Percentiles rank a stretch among this genome's conserved stretches.
Evolutionary conservation across 2,113 vertebrate genomes (phyloP).

Genomic region (Emydura subglobosa): DNA sequence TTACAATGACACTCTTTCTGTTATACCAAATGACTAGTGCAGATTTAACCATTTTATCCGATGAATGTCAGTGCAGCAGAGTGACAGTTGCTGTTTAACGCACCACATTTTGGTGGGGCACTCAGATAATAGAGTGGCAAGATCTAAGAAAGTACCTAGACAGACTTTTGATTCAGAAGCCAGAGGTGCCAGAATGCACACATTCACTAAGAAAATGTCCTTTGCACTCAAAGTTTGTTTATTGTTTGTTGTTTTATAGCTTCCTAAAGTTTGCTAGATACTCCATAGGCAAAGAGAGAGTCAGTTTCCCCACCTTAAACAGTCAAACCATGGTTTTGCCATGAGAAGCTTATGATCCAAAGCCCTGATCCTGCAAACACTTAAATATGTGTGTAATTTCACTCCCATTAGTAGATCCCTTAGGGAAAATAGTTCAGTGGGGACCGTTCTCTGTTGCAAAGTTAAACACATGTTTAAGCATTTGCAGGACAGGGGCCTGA

Average conservation of each 20-base stretch:
- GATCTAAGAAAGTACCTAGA: background rate
- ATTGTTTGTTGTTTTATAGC: background rate
- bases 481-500: background rate
- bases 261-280: background rate
- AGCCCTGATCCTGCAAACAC: background rate
- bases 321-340: background rate
- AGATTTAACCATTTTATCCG: constrained; percentile 15
- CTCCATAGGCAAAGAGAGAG: background rate
- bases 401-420: background rate
- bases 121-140: background rate
- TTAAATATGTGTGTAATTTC: background rate
- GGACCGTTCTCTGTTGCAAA: background rate
- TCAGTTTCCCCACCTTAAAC: background rate
- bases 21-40: background rate
- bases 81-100: background rate
- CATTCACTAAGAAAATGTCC: background rate
- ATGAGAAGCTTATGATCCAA: background rate
- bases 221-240: background rate
- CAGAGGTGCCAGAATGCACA: background rate
- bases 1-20: background rate
- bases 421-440: background rate
- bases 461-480: background rate
- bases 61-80: background rate
- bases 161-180: background rate
- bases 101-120: background rate